A percentile compares a stretch with the other conserved stretches of the same genome.
Conservation (phyloP, 2,113 vertebrate species). For the Hippocampus barbouri region DNA sequence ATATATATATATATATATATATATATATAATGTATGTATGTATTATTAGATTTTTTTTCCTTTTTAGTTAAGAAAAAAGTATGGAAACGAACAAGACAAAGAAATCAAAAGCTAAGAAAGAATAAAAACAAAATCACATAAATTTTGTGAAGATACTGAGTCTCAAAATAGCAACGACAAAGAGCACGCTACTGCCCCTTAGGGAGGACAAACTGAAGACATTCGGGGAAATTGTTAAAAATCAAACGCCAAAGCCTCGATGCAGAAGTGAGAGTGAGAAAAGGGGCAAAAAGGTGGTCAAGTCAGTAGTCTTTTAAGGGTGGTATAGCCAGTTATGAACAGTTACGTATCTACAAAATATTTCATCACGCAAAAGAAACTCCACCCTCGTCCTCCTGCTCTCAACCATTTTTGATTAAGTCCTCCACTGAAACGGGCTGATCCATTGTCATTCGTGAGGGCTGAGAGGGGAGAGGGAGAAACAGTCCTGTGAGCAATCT, state of each 20-base stretch:
- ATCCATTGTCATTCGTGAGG: constrained; percentile 60
- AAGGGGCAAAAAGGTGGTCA: constrained; percentile 76
- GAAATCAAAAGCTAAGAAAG: constrained; percentile 86
- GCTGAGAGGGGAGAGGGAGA: constrained; percentile 53
- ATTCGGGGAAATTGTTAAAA: constrained; percentile 42
- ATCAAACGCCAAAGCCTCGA: constrained; percentile 70
- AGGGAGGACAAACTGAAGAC: constrained; percentile 69
- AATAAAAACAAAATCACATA: constrained; percentile 81
- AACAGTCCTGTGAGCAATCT: constrained; percentile 55
- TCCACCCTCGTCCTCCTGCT: constrained; percentile 50
- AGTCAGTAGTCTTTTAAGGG: constrained; percentile 96
- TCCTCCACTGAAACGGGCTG: constrained; percentile 77
- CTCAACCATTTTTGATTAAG: constrained; percentile 58
- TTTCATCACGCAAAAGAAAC: constrained; percentile 72
- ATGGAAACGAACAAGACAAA: constrained; percentile 55
- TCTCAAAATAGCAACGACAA: constrained; percentile 87
- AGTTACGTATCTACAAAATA: constrained; percentile 95
- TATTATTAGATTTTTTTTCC: constrained; percentile 56
- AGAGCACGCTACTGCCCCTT: constrained; percentile 87
- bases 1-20: too few species aligned
- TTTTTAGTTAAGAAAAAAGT: constrained; percentile 74
- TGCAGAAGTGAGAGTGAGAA: constrained; percentile 74
- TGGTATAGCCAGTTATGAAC: constrained; percentile 91
- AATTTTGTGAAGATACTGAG: constrained; percentile 73
- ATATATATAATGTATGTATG: background rate